Evolutionary conservation across 2,797 vertebrate genomes (phyloP).

Genomic region (Buceros bicornis): DNA sequence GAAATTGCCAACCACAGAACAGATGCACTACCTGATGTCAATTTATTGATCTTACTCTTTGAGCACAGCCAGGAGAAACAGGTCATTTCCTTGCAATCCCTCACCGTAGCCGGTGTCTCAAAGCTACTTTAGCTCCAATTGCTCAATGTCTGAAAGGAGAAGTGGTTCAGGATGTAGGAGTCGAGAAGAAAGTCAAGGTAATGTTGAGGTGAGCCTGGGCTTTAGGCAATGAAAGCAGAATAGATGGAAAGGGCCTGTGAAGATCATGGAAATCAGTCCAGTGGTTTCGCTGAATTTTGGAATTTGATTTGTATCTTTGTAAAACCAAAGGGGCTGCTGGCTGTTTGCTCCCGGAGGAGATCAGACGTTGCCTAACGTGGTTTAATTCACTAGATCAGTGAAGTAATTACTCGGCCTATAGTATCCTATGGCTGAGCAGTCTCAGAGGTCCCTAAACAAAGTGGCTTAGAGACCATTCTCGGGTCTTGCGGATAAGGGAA

Average conservation of each 20-base stretch:
- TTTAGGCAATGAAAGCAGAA: background rate
- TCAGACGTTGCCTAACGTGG: accelerated
- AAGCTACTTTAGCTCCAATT: background rate
- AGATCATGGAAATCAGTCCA: background rate
- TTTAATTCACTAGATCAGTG: background rate
- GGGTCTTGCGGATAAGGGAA: background rate
- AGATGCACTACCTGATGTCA: background rate
- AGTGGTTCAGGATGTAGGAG: background rate
- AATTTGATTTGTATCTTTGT: background rate
- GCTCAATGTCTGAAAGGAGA: background rate
- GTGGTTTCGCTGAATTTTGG: background rate
- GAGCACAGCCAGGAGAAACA: background rate
- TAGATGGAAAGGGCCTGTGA: accelerated
- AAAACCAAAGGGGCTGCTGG: background rate
- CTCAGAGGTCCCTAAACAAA: background rate
- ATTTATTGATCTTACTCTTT: background rate
- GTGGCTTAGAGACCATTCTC: background rate
- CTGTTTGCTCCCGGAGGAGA: background rate
- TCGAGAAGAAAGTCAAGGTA: background rate
- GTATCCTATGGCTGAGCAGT: background rate
- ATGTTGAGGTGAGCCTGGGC: accelerated
- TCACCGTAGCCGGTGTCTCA: accelerated
- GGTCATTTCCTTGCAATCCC: background rate
- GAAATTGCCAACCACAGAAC: background rate
- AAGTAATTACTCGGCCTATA: background rate